Percentiles rank a stretch among this genome's conserved stretches.
These are phyloP conservation scores for Aethina tumida DNA, from an alignment of 1,140 invertebrate species.

Conservation along the genomic window DNA sequence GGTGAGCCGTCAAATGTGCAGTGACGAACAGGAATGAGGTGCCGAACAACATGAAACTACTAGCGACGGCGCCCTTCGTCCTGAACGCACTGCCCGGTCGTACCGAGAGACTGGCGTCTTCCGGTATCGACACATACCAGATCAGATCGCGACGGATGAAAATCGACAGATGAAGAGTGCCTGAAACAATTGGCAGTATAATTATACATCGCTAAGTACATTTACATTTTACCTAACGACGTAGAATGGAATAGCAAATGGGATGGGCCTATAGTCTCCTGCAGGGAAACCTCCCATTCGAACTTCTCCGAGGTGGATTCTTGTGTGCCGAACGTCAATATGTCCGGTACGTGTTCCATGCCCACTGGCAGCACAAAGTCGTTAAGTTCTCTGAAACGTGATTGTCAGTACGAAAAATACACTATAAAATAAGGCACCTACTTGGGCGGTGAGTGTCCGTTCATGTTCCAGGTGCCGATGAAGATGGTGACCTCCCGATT, in stretches of 20 bases:
- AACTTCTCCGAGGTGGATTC: slow-evolving; percentile 75
- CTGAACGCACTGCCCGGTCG: slow-evolving; percentile 77
- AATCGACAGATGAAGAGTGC: slow-evolving; percentile 76
- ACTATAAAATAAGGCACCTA: slow-evolving; percentile 12
- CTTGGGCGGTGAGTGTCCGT: slow-evolving; percentile 69
- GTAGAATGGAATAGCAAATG: slow-evolving; percentile 78
- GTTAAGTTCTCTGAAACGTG: slow-evolving; percentile 55
- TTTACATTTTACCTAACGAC: slow-evolving; percentile 49
- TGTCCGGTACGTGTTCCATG: slow-evolving; percentile 78
- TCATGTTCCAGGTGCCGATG: slow-evolving; percentile 96
- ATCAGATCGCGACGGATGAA: slow-evolving; percentile 84
- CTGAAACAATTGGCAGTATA: slow-evolving; percentile 33
- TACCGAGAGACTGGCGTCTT: slow-evolving; percentile 78
- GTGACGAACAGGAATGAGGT: slow-evolving; percentile 90
- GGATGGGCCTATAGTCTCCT: slow-evolving; percentile 84
- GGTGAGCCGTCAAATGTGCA: slow-evolving; percentile 84
- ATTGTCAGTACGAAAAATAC: background rate
- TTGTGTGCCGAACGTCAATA: slow-evolving; percentile 87
- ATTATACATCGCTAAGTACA: background rate
- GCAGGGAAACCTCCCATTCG: slow-evolving; percentile 85
- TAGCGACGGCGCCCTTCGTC: slow-evolving; percentile 86
- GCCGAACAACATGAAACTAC: slow-evolving; percentile 84
- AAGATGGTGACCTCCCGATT: slow-evolving; percentile 77
- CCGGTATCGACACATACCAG: slow-evolving; percentile 87
- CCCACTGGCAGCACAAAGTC: slow-evolving; percentile 79